These are phyloP conservation scores for Augochlora pura DNA, from an alignment of 1,140 invertebrate species.

Conservation along the genomic window DNA sequence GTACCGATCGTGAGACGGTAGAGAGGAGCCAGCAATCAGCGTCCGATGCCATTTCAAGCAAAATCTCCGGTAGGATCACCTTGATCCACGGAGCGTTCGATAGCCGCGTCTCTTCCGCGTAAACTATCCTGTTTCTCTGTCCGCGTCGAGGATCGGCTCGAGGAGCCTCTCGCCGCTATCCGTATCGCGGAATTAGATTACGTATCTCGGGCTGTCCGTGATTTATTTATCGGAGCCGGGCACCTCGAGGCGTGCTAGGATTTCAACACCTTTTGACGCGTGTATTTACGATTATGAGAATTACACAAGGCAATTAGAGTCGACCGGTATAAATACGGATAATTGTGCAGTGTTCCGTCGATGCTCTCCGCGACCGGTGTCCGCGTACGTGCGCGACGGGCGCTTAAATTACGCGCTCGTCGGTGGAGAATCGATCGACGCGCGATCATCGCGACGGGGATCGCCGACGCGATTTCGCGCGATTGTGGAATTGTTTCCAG, in stretches of 20 bases:
- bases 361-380: neutral
- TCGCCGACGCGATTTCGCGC: neutral
- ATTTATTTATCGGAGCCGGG: constrained; percentile 71
- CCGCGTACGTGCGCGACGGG: neutral
- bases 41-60: constrained; percentile 37
- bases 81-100: constrained; percentile 56
- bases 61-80: constrained; percentile 40
- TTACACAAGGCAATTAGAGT: constrained; percentile 72
- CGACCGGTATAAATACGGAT: constrained; percentile 53
- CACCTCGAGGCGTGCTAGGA: constrained; percentile 61
- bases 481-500: constrained; percentile 16
- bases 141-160: constrained; percentile 37
- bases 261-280: constrained; percentile 73
- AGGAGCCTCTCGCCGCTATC: constrained; percentile 58
- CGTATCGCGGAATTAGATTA: constrained; percentile 72
- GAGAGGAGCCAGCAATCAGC: constrained; percentile 12
- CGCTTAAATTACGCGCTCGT: constrained; percentile 30
- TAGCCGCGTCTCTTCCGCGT: constrained; percentile 24
- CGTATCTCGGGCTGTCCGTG: constrained; percentile 66
- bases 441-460: neutral
- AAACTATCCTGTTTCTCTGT: constrained; percentile 11
- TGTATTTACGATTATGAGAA: constrained; percentile 74
- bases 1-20: constrained; percentile 51
- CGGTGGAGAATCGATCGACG: constrained; percentile 15
- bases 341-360: constrained; percentile 37